Base-by-base conservation (phyloP, 2,888 invertebrate genomes). In the Teleogryllus oceanicus region DNA sequence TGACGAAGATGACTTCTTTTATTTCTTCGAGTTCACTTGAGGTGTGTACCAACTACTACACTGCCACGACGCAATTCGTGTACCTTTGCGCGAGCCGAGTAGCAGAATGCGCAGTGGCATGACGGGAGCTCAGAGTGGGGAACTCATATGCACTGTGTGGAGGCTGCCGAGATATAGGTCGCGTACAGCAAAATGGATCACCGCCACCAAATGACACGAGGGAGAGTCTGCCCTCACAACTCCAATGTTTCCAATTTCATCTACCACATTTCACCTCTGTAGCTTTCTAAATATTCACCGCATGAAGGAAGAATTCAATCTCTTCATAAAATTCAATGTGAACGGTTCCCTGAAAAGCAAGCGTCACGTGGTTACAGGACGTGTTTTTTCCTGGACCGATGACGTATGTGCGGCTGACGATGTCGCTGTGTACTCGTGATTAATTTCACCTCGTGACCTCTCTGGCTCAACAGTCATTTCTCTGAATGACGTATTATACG, bases 371-470 rank as follows among this genome's bases (percentile, higher is more conserved):
- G 62, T 62, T 37, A 37, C 62, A 13, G 4, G 62, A 4, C n/a
- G 8, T n/a, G 62, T 62, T 62, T 62, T 62, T 62, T 18, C 1
- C n/a, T 62, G 62, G 62, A 37, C 37, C 37, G 37, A n/a, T 62
- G 62, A 62, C n/a, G 62, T n/a, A 62, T 62, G 62, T 62, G 62
- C 62, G 62, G 62, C 62, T n/a, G n/a, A n/a, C n/a, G 62, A 37
- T 62, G 62, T 62, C 62, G n/a, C 62, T 18, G 62, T n/a, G 62
- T 5, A 16, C 37, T 62, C 16, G 62, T 62, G 62, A 62, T 62
- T 62, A 62, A 62, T 62, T 62, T 62, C 62, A 62, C 37, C 37
- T 37, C n/a, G 62, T n/a, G 62, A 62, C 62, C 62, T 62, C 62
- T 62, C 62, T 62, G 13, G 62, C 62, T 62, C 62, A 62, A 62